These are phyloP conservation scores for Scomberomorus guttatus DNA, from an alignment of 2,797 vertebrate species.

Conservation along the genomic window DNA sequence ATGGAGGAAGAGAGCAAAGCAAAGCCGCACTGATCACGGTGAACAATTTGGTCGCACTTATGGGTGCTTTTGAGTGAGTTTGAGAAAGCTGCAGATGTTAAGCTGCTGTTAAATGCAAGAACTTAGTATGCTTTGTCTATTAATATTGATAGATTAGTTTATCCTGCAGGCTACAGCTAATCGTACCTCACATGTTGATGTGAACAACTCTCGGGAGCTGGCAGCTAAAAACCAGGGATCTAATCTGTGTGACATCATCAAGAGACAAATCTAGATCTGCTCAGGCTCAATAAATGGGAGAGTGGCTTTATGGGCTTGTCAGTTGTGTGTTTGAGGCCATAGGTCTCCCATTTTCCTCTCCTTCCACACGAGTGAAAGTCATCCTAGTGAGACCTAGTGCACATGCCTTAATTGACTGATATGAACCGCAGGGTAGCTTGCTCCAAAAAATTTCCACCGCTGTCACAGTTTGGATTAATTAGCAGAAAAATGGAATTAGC, in stretches of 20 bases:
- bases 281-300: conserved; percentile 20
- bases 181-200: background rate
- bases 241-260: conserved; percentile 7
- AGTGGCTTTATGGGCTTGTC: conserved; percentile 33
- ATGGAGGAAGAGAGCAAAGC: background rate
- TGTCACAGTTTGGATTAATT: conserved; percentile 38
- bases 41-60: background rate
- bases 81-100: background rate
- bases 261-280: background rate
- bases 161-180: background rate
- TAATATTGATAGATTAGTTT: background rate
- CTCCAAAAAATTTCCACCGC: conserved; percentile 18
- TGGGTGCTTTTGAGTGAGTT: background rate
- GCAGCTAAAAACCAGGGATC: background rate
- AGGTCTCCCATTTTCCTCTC: background rate
- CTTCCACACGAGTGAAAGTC: conserved; percentile 16
- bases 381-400: conserved; percentile 17
- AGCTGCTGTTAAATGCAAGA: background rate
- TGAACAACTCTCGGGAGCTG: background rate
- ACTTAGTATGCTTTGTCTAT: background rate
- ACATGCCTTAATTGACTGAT: conserved; percentile 7
- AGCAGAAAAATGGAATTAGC: background rate
- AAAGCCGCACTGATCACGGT: background rate
- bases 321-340: conserved; percentile 37
- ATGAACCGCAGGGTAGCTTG: conserved; percentile 19